Base-by-base conservation (phyloP, 2,888 invertebrate species). In the Opisthograptis luteolata region DNA sequence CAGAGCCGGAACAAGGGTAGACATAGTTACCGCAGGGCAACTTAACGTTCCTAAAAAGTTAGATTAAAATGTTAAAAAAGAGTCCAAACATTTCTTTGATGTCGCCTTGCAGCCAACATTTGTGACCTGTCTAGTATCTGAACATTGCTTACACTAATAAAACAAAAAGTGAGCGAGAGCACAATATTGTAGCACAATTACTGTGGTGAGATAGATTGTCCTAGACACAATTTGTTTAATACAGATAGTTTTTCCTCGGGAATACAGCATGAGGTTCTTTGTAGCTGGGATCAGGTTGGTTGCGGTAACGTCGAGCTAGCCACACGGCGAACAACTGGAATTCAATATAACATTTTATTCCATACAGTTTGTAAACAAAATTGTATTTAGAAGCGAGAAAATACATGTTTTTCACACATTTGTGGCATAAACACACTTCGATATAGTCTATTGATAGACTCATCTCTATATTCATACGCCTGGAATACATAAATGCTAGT, bases 311-410 rank as follows among this genome's bases (percentile, higher is more conserved):
- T 78, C 94, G 94, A 59, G 96, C 95, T 80, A 96, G 90, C 86
- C 96, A 93, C 66, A 96, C 94, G 74, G 96, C 96, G 79, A 96
- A 93, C 76, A 97, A 92, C 96, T 97, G 92, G 28, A 51, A 92
- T 91, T 55, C 45, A 52, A 40, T 30, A 52, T 24, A 31, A 20
- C 8, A 2, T 20, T 10, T 20, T n/a, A 13, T 1, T 30, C n/a
- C 14, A n/a, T 14, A 8, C 1, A 28, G n/a, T 14, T n/a, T 30
- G n/a, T 10, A 9, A 20, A 24, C 2, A 24, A n/a, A n/a, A n/a
- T 32, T 19, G 17, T 10, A 3, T 28, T 10, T 24, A 24, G 46
- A 40, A 20, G 35, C 34, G 40, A 47, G 31, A 47, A 39, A 27
- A 37, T 17, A n/a, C 4, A 9, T 31, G 8, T 4, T 17, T 3